Conservation (phyloP, 2,797 vertebrate genomes). For the Passerculus sandwichensis region DNA sequence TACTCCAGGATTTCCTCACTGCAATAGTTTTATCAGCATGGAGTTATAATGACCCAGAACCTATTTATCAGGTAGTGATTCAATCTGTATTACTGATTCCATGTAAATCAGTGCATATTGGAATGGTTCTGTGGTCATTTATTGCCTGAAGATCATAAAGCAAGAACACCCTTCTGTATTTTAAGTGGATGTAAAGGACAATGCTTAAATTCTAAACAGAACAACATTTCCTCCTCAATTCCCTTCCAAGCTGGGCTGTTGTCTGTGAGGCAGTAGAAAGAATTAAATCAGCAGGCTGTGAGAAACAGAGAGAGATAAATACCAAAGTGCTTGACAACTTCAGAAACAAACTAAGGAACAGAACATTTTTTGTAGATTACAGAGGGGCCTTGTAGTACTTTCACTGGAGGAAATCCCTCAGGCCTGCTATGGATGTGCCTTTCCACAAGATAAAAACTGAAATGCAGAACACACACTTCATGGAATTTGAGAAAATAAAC, state of each 20-base stretch:
- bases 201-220: neutral
- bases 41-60: neutral
- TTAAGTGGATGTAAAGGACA: neutral
- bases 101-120: neutral
- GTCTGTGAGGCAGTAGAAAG: neutral
- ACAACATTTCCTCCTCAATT: neutral
- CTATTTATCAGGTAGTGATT: neutral
- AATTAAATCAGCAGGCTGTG: neutral
- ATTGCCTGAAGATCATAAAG: neutral
- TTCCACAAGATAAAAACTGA: neutral
- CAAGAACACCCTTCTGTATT: neutral
- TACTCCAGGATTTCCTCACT: neutral
- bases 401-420: neutral
- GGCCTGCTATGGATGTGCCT: neutral
- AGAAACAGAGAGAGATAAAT: neutral
- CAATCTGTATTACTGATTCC: neutral
- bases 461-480: neutral
- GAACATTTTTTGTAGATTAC: neutral
- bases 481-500: neutral
- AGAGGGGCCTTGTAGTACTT: neutral
- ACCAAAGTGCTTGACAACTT: neutral
- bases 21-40: neutral
- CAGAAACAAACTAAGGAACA: neutral
- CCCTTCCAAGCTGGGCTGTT: neutral
- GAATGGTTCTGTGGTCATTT: neutral